phyloP scores from a whole-genome alignment of 1,140 invertebrate species.

The Drosophila subpulchrella region DNA sequence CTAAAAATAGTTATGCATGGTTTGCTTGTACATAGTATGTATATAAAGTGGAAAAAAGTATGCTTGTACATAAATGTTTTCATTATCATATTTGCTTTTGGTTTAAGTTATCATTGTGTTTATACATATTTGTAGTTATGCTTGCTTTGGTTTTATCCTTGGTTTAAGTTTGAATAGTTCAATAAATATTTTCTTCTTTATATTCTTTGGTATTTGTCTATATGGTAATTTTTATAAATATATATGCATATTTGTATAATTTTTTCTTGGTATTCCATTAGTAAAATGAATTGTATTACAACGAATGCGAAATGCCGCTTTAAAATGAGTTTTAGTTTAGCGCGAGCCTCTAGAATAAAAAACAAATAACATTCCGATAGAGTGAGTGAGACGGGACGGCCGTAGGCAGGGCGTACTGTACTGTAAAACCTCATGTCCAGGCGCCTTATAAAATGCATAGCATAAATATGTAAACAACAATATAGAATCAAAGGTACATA shows the following conservation, averaged over 20 bases:
- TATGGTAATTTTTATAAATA: constrained; percentile 45
- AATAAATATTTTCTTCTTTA: constrained; percentile 74
- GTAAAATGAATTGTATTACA: constrained; percentile 76
- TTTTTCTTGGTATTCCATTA: constrained; percentile 49
- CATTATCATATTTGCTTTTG: constrained; percentile 51
- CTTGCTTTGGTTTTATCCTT: constrained; percentile 44
- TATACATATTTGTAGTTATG: constrained; percentile 45
- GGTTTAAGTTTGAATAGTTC: constrained; percentile 62
- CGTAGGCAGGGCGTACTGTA: constrained; percentile 19
- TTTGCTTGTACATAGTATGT: constrained; percentile 64
- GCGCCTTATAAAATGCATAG: constrained; percentile 40
- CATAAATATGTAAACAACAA: constrained; percentile 49
- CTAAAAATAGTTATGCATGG: constrained; percentile 57
- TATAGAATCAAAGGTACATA: constrained; percentile 53
- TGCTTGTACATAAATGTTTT: constrained; percentile 62
- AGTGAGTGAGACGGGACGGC: constrained; percentile 19
- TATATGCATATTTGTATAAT: constrained; percentile 43
- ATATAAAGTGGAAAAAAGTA: constrained; percentile 77
- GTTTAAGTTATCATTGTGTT: constrained; percentile 30
- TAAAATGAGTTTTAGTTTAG: constrained; percentile 69
- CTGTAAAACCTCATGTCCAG: not conserved
- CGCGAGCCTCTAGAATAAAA: constrained; percentile 68
- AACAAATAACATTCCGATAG: constrained; percentile 60
- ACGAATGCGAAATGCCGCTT: constrained; percentile 76
- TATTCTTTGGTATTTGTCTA: constrained; percentile 48